These are phyloP conservation scores for Enteromius fasciolatus DNA, from an alignment of 2,797 vertebrate species.

Conservation along the genomic window DNA sequence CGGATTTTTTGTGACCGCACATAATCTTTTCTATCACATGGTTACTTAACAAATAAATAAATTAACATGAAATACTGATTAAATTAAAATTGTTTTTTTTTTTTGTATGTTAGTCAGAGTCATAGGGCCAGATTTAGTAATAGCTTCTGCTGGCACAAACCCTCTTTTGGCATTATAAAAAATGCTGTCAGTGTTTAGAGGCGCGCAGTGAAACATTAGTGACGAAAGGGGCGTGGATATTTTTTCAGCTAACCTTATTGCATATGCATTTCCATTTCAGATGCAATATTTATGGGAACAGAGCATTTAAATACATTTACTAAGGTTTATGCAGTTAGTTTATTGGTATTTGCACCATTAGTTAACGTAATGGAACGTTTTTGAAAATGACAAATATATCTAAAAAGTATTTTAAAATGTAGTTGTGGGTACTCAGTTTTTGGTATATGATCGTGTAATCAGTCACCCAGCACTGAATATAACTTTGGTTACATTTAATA, in stretches of 20 bases:
- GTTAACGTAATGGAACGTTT: background rate
- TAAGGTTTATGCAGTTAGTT: background rate
- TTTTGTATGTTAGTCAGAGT: conserved; percentile 15
- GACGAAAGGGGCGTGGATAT: background rate
- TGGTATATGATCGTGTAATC: background rate
- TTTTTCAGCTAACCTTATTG: background rate
- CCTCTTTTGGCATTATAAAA: background rate
- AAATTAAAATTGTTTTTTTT: background rate
- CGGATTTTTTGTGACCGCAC: background rate
- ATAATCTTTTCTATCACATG: background rate
- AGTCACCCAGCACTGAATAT: background rate
- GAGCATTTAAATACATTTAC: background rate
- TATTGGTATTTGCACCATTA: background rate
- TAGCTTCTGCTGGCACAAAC: background rate
- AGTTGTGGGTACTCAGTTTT: background rate
- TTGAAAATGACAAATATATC: too few relatives aligned
- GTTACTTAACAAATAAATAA: conserved; percentile 1
- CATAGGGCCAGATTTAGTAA: background rate
- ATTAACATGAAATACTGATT: conserved; percentile 6
- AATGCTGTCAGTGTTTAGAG: background rate
- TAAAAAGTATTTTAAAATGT: too few relatives aligned
- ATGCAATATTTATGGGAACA: background rate
- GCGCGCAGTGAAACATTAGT: background rate
- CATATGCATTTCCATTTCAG: background rate
- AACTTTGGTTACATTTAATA: background rate